These are phyloP conservation scores for Mobula hypostoma DNA, from an alignment of 2,113 vertebrate species.

Conservation along the genomic window DNA sequence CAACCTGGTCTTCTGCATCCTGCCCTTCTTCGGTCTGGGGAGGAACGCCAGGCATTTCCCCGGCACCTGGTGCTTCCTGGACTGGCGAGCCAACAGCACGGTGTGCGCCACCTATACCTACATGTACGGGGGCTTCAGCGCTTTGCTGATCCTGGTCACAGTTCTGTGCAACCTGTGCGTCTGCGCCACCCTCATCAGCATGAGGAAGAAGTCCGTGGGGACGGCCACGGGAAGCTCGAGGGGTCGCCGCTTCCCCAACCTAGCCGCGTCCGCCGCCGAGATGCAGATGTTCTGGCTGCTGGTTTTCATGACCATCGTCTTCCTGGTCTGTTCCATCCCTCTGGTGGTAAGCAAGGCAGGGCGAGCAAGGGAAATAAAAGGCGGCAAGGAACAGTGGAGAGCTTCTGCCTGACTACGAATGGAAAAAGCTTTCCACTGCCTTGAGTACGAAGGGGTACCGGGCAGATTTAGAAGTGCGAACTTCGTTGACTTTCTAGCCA, in stretches of 20 bases:
- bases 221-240: conserved; percentile 46
- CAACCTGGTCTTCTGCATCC: conserved; percentile 56
- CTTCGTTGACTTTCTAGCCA: background rate
- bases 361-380: background rate
- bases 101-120: conserved; percentile 59
- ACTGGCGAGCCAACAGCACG: conserved; percentile 59
- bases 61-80: conserved; percentile 66
- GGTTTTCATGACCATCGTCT: conserved; percentile 65
- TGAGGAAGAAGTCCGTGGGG: conserved; percentile 60
- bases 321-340: conserved; percentile 67
- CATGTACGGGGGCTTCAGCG: conserved; percentile 62
- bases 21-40: conserved; percentile 66
- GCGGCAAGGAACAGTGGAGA: background rate
- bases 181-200: conserved; percentile 61
- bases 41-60: conserved; percentile 58
- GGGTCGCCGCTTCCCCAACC: conserved; percentile 53
- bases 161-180: conserved; percentile 62
- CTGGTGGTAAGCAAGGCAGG: conserved; percentile 56
- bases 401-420: background rate
- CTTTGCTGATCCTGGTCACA: conserved; percentile 58
- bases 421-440: background rate
- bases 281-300: conserved; percentile 69
- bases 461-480: background rate
- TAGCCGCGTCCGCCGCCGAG: conserved; percentile 60
- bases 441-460: background rate